phyloP scores from a whole-genome alignment of 2,888 invertebrate species.

The Sclerodermus sp. region DNA sequence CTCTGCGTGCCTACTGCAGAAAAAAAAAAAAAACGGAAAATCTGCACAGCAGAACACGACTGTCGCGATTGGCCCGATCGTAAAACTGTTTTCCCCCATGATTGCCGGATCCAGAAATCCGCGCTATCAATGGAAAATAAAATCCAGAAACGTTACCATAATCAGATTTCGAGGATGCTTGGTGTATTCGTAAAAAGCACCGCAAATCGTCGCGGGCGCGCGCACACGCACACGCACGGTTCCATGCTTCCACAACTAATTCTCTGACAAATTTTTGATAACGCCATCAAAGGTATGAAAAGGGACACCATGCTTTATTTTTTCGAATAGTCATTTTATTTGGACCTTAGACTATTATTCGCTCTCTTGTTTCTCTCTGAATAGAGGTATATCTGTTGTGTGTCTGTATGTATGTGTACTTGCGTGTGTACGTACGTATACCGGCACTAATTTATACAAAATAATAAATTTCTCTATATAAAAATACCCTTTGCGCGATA shows the following conservation, averaged over 20 bases:
- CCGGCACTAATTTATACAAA: slow-evolving; percentile 29
- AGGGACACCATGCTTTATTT: slow-evolving; percentile 8
- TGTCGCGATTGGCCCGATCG: slow-evolving; percentile 3
- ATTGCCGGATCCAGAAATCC: background rate
- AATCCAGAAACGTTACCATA: background rate
- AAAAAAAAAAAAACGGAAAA: slow-evolving; percentile 1
- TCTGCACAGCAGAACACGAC: background rate
- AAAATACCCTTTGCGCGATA: slow-evolving; percentile 18
- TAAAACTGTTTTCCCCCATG: background rate
- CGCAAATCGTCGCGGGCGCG: too few relatives aligned
- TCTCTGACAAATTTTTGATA: too few relatives aligned
- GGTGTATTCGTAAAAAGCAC: too few relatives aligned
- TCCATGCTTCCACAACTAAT: too few relatives aligned
- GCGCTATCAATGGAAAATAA: background rate
- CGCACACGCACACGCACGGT: too few relatives aligned
- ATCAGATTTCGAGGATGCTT: background rate
- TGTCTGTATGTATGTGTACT: too few relatives aligned
- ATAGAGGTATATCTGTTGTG: slow-evolving; percentile 11
- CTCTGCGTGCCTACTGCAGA: background rate
- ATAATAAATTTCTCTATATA: slow-evolving; percentile 17
- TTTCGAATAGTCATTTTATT: slow-evolving; percentile 26
- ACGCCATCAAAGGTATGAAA: too few relatives aligned
- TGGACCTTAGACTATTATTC: slow-evolving; percentile 18
- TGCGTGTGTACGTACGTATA: too few relatives aligned
- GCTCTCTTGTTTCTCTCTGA: slow-evolving; percentile 13